phyloP scores from a whole-genome alignment of 2,888 invertebrate genomes.

The Ennomos erosarius region DNA sequence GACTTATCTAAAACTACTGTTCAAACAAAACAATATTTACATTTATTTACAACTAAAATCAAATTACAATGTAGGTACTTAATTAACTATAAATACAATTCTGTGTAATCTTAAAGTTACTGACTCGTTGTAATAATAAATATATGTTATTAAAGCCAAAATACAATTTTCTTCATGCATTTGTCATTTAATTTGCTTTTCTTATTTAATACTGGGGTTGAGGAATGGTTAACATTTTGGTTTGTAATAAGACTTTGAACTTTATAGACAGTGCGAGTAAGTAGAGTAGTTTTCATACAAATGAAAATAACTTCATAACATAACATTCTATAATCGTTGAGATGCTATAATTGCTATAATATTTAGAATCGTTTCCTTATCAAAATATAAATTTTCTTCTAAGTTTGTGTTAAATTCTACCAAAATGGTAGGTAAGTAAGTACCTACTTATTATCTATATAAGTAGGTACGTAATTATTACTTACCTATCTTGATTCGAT shows the following conservation, averaged over 20 bases:
- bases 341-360: no score
- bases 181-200: conserved; percentile 43
- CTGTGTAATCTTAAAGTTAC: conserved; percentile 70
- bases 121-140: conserved; percentile 74
- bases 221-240: conserved; percentile 67
- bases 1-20: conserved; percentile 11
- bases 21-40: conserved; percentile 36
- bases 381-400: no score
- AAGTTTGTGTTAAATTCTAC: no score
- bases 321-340: no score
- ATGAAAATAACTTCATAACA: no score
- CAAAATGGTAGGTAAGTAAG: no score
- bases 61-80: conserved; percentile 38
- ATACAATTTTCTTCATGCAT: conserved; percentile 33
- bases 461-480: no score
- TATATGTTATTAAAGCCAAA: conserved; percentile 67
- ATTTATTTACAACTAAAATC: conserved; percentile 28
- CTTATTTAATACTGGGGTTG: conserved; percentile 68
- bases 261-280: not conserved
- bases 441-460: no score
- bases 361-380: no score
- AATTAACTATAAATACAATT: conserved; percentile 53
- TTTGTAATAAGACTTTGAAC: conserved; percentile 12
- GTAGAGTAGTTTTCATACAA: no score
- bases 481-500: no score